Evolutionary conservation across 2,113 vertebrate genomes (phyloP).

Genomic region (Malurus melanocephalus): DNA sequence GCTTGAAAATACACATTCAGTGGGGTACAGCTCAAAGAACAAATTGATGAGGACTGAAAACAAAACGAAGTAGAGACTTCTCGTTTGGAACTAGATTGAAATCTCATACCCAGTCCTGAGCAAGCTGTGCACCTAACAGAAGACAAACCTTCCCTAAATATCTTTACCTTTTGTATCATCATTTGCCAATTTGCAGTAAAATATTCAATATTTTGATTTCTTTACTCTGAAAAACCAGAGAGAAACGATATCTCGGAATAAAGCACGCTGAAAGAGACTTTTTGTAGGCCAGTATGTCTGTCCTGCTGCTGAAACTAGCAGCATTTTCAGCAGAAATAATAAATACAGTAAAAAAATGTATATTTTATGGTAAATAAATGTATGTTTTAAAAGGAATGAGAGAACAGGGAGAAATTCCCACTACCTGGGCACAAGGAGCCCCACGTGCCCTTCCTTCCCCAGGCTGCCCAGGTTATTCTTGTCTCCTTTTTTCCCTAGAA

Average conservation of each 20-base stretch:
- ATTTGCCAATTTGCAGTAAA: neutral
- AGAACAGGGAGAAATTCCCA: neutral
- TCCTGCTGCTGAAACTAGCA: neutral
- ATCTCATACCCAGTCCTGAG: neutral
- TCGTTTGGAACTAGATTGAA: neutral
- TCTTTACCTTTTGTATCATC: neutral
- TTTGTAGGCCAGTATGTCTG: accelerated
- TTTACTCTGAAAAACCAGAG: neutral
- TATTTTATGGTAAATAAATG: neutral
- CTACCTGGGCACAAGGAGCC: neutral
- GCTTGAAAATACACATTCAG: neutral
- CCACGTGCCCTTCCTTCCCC: accelerated
- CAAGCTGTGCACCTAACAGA: accelerated
- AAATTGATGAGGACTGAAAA: neutral
- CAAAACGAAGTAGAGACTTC: neutral
- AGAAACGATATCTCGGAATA: accelerated
- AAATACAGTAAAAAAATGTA: accelerated
- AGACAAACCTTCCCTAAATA: neutral
- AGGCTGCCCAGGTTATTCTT: neutral
- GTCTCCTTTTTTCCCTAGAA: neutral
- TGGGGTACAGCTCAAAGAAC: neutral
- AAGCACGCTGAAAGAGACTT: neutral
- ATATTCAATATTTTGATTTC: neutral
- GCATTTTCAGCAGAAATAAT: neutral
- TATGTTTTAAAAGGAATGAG: neutral